Base-by-base conservation (phyloP, 2,797 vertebrate genomes). In the Cynodonichthys magdalenae region DNA sequence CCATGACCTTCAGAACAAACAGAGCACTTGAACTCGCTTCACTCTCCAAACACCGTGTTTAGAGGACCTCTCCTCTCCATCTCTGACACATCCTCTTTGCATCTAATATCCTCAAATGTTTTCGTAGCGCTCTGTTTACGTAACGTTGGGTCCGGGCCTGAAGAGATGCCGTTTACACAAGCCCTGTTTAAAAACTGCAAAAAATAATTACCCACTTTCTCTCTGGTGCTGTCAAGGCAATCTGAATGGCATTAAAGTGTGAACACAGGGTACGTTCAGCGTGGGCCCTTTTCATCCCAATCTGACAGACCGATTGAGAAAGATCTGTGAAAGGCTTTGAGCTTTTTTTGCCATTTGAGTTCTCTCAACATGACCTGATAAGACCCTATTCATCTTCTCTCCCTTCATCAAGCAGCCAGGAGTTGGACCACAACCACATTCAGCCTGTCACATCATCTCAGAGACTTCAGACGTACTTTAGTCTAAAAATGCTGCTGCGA, bases 351-450 rank as follows among this genome's bases (percentile, higher is more conserved):
- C 71, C 57, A 4, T 84, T 85, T 69, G 59, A 81, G 69, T 63
- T 85, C 70, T 81, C 74, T 80, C 83, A 82, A 60, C 81, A 61
- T 67, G 59, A 82, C 85, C 78, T 66, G 76, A 85, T 84, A 73
- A 80, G 74, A 84, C 66, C 82, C 52, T 27, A 79, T 84, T 87
- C 75, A 86, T 85, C 66, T 74, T 65, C 41, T 36, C 67, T 66
- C 19, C 64, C 73, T 73, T 85, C 75, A 82, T 80, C 74, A 81
- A 53, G 54, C 69, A 78, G 69, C 50, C 71, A 69, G 69, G 46
- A 66, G 58, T 79, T 73, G 77, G 65, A 78, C 74, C 59, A 29
- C 52, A 77, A 79, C 83, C 81, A 85, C 78, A 84, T 75, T 75
- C 57, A 67, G 56, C 55, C 71, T 75, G 82, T 86, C 83, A 84